Percentiles rank a stretch among this genome's conserved stretches.
Conservation (phyloP, 2,113 vertebrate genomes). For the Apaloderma vittatum region DNA sequence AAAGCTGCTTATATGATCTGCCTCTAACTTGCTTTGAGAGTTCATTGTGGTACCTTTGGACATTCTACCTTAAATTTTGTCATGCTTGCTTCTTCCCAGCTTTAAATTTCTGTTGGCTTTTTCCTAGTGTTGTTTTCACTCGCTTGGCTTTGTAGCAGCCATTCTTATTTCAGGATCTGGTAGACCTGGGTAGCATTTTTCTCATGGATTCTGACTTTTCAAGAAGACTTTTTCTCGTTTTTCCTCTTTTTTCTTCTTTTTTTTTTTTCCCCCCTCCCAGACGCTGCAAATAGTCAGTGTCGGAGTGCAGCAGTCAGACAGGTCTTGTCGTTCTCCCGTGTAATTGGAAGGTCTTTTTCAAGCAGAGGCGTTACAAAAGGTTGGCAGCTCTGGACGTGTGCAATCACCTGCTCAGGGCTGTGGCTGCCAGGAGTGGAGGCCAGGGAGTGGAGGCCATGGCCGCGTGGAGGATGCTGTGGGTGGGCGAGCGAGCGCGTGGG, state of each 20-base stretch:
- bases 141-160: background rate
- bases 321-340: slow-evolving; percentile 60
- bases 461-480: background rate
- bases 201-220: background rate
- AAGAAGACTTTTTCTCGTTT: background rate
- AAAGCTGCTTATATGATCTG: background rate
- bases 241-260: too few species aligned
- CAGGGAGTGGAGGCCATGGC: slow-evolving; percentile 47
- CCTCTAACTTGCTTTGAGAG: background rate
- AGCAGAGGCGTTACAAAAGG: slow-evolving; percentile 70
- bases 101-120: background rate
- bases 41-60: background rate
- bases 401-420: slow-evolving; percentile 59
- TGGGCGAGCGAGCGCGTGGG: background rate
- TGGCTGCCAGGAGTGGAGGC: slow-evolving; percentile 57
- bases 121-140: background rate
- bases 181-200: background rate
- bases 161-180: background rate
- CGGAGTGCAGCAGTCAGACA: slow-evolving; percentile 14
- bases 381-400: slow-evolving; percentile 70
- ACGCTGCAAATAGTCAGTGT: background rate
- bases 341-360: slow-evolving; percentile 69
- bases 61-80: background rate
- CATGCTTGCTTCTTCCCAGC: background rate
- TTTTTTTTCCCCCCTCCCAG: background rate